Percentiles rank a stretch among this genome's conserved stretches.
phyloP scores from a whole-genome alignment of 1,140 invertebrate species.

The Oedothorax gibbosus region DNA sequence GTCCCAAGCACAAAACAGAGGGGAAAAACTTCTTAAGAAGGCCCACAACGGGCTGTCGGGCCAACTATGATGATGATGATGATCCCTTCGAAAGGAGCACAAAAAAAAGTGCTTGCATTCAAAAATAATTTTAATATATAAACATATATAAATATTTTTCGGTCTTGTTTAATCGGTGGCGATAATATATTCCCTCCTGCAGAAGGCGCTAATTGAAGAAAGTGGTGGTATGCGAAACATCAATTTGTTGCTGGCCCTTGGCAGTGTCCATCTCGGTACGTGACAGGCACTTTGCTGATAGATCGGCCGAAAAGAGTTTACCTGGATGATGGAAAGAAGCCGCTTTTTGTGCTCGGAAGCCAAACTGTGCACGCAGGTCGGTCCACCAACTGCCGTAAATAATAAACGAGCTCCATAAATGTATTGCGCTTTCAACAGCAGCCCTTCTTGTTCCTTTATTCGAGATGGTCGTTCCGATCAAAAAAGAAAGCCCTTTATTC shows the following conservation, averaged over 20 bases:
- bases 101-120: not conserved
- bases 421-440: slow-evolving; percentile 61
- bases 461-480: too few species aligned
- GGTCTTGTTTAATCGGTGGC: not conserved
- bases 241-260: slow-evolving; percentile 54
- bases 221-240: not conserved
- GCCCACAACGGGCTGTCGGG: too few species aligned
- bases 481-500: too few species aligned
- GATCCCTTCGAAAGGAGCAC: not conserved
- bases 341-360: slow-evolving; percentile 18
- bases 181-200: not conserved
- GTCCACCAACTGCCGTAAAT: slow-evolving; percentile 54
- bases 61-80: too few species aligned
- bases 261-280: slow-evolving; percentile 50
- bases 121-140: not conserved
- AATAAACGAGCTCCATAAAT: slow-evolving; percentile 61
- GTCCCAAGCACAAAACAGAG: too few species aligned
- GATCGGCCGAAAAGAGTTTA: slow-evolving; percentile 43
- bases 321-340: slow-evolving; percentile 43
- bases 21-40: too few species aligned
- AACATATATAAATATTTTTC: too few species aligned
- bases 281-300: slow-evolving; percentile 57
- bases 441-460: slow-evolving; percentile 12
- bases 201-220: not conserved
- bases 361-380: slow-evolving; percentile 34